Evolutionary conservation across 2,797 vertebrate species (phyloP), one percentile per base, ranked within the genome.

Genomic region (Pelodytes ibericus): DNA sequence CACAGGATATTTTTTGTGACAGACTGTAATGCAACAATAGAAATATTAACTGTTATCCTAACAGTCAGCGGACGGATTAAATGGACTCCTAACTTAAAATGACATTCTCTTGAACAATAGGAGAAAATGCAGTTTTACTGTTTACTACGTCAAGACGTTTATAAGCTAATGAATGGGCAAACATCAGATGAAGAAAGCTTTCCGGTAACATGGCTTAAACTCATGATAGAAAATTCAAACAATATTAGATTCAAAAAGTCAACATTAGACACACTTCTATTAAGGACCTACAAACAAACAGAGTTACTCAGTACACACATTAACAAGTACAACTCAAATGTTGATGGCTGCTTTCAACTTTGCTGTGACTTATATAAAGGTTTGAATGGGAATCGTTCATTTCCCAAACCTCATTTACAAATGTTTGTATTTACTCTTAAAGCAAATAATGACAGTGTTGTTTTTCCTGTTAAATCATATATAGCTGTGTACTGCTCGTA

Each of bases 261-360:
- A 95, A 95, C 94, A 94, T 85, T 81, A 90, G 91, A 90, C 94
- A 94, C 89, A 90, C 94, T 96, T 91, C 90, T 95, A 93, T 92
- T 92, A 88, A 96, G 95, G 94, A 94, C 91, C 94, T 96, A 96
- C 94, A 96, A 97, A 97, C 92, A 95, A 92, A 95, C 90, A 90
- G 93, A 95, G 94, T 92, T 94, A 92, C 93, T 95, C 90, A 87
- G 94, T 88, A 87, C 93, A 94, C 94, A 95, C 93, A 95, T 95
- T 94, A 95, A 87, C 88, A 81, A 88, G 90, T 81, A 86, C 88
- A 88, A 88, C 90, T 87, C 85, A 83, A 83, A 86, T 88, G 89
- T 87, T 88, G 85, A 87, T 85, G 84, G 80, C 65, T 83, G 91
- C 90, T 93, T 92, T 91, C 90, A 91, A 91, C 88, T 90, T 86